phyloP scores from a whole-genome alignment of 2,113 vertebrate species.

The Macquaria australasica region DNA sequence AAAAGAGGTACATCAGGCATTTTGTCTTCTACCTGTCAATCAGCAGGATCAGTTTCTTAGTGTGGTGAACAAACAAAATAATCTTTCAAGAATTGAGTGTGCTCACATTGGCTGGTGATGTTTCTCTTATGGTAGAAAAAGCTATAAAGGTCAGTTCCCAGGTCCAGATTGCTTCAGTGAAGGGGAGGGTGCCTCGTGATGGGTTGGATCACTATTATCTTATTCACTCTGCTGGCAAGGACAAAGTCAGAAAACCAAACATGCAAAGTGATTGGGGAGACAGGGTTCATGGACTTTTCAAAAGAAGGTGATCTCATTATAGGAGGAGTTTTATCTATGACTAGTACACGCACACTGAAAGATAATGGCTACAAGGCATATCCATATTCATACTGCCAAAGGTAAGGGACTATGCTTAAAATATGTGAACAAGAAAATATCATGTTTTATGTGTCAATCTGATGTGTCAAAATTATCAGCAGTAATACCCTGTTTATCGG shows the following conservation, averaged over 20 bases:
- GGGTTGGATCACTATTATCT: constrained; percentile 53
- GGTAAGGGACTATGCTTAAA: constrained; percentile 42
- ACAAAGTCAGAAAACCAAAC: constrained; percentile 61
- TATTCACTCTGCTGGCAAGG: constrained; percentile 56
- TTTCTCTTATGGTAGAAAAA: constrained; percentile 12
- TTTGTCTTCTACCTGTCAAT: background rate
- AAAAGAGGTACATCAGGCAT: background rate
- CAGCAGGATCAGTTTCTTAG: background rate
- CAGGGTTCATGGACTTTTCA: constrained; percentile 70
- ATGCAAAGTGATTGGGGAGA: constrained; percentile 70
- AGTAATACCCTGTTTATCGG: background rate
- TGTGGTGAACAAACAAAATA: constrained; percentile 14
- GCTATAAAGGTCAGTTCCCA: constrained; percentile 55
- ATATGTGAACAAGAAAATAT: background rate
- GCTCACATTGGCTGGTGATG: constrained; percentile 31
- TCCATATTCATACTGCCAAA: constrained; percentile 57
- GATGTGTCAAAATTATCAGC: background rate
- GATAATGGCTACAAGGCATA: constrained; percentile 49
- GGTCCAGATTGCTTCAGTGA: constrained; percentile 6
- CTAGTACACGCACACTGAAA: constrained; percentile 8
- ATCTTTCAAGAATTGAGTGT: constrained; percentile 38
- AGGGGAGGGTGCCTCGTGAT: constrained; percentile 53
- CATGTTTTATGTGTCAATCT: background rate
- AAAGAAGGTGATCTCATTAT: constrained; percentile 76
- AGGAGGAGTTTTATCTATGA: constrained; percentile 73